Base-by-base conservation (phyloP, 2,113 vertebrate genomes). In the Cyphomyrus discorhynchus region DNA sequence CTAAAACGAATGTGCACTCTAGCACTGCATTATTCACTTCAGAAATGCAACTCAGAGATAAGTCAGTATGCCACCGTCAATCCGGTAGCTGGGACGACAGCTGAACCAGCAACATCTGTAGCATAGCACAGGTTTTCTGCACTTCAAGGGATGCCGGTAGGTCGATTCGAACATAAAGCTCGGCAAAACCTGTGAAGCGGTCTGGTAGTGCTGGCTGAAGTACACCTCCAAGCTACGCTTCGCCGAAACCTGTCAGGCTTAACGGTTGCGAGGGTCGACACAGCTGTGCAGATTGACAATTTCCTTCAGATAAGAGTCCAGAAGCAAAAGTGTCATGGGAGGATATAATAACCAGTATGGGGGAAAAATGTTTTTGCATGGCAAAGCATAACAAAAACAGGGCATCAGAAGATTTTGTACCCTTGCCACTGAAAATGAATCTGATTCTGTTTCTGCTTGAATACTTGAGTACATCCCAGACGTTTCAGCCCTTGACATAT, bases 191-290 rank as follows among this genome's bases (percentile, higher is more conserved):
- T 9, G 6, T 90, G 86, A 88, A 90, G 92, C 90, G 89, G 90
- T 93, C 93, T 95, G 95, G 92, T 94, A 94, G 93, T 92, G 91
- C 93, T 89, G 53, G 91, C 74, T 90, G 93, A 92, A 35, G 77
- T 6, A 21, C 10, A 84, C 80, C 42, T 50, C 15, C 53, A 86
- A 86, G 39, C 50, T 11, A 58, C 15, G 74, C 31, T 10, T 84
- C 21, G 31, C n/a, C 31, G 3, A 86, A 49, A 17, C 39, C 53
- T 45, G 10, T 66, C 52, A 27, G 31, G 7, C 31, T 52, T 21
- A 89, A 46, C n/a, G 62, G 21, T 15, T 49, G 46, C 19, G 13
- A 56, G 27, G 66, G 24, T n/a, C 24, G 53, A 62, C 56, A 58
- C 27, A 15, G 66, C n/a, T 35, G 66, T 35, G 66, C 66, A 15